Conservation (phyloP, 2,113 vertebrate genomes). For the Psammodynastes pulverulentus region DNA sequence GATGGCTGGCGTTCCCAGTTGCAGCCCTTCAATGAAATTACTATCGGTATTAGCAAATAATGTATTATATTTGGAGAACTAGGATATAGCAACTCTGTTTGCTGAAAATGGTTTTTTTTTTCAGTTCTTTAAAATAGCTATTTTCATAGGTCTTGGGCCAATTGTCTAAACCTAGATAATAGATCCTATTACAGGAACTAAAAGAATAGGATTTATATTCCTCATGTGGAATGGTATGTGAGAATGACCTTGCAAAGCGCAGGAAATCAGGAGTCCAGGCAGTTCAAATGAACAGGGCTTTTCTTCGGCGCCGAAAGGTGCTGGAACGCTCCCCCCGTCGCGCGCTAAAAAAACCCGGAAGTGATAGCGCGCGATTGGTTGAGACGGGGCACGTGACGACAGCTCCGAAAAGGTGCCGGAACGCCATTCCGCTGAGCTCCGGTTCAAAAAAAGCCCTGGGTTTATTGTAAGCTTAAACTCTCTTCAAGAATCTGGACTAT, state of each 20-base stretch:
- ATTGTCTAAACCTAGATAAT: neutral
- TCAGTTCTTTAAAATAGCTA: neutral
- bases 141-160: neutral
- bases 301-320: no score
- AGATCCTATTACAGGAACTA: neutral
- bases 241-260: neutral
- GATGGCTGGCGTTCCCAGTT: neutral
- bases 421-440: no score
- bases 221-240: neutral
- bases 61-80: neutral
- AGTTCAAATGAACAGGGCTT: neutral
- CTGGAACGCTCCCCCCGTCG: no score
- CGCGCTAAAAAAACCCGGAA: no score
- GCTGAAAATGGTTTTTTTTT: neutral
- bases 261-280: neutral
- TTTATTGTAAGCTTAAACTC: neutral
- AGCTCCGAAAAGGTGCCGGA: no score
- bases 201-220: neutral
- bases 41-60: neutral
- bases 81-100: neutral
- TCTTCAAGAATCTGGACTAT: neutral
- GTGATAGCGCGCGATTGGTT: no score
- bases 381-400: no score
- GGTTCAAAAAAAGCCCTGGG: no score
- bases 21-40: neutral